Conservation (phyloP, 2,888 invertebrate species). For the Agrypnus murinus region DNA sequence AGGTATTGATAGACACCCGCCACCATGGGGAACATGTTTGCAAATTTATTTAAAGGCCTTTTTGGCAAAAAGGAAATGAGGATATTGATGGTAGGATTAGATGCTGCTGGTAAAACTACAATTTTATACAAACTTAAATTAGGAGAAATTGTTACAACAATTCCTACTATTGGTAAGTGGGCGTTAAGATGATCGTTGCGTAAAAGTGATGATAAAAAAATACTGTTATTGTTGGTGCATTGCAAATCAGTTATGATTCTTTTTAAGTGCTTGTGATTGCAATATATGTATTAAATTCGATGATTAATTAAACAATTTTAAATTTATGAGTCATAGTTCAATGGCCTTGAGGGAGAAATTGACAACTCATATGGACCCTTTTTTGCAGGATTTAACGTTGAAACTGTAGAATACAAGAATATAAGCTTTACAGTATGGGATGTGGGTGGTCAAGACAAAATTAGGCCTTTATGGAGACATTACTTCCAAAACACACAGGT, state of each 20-base stretch:
- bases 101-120: slow-evolving; percentile 99
- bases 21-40: slow-evolving; percentile 98
- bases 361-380: slow-evolving; percentile 43
- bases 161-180: slow-evolving; percentile 97
- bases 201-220: not conserved
- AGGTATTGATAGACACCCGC: slow-evolving; percentile 71
- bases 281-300: slow-evolving; percentile 10
- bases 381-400: slow-evolving; percentile 93
- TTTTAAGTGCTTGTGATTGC: not conserved
- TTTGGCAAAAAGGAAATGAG: slow-evolving; percentile 99
- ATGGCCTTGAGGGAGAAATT: slow-evolving; percentile 48
- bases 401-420: slow-evolving; percentile 99
- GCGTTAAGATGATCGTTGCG: not conserved
- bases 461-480: slow-evolving; percentile 97
- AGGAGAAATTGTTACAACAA: slow-evolving; percentile 99
- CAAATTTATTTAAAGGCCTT: slow-evolving; percentile 98
- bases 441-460: slow-evolving; percentile 98
- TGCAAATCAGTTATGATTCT: not conserved
- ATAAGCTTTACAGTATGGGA: slow-evolving; percentile 99
- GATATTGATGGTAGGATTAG: slow-evolving; percentile 99
- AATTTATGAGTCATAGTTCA: slow-evolving; percentile 51
- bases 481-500: slow-evolving; percentile 99
- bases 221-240: slow-evolving; percentile 40
- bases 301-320: slow-evolving; percentile 18
- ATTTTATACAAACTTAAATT: slow-evolving; percentile 99